A percentile compares a stretch with the other conserved stretches of the same genome.
Evolutionary conservation across 2,797 vertebrate species (phyloP).

Genomic region (Rhinogobio ventralis): DNA sequence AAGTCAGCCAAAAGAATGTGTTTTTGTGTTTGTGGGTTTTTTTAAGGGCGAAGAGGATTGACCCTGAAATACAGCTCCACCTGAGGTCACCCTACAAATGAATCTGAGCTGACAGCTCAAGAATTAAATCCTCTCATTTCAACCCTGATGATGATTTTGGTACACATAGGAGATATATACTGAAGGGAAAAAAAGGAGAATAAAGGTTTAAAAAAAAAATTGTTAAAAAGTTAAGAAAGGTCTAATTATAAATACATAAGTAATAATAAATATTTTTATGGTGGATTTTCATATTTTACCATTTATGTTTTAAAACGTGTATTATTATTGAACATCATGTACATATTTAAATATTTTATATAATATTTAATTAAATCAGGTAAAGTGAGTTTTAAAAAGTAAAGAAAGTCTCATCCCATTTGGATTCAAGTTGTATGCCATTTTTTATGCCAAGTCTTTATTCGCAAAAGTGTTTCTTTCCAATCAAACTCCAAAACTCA

Average conservation of each 20-base stretch:
- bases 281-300: not conserved
- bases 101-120: constrained; percentile 57
- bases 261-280: not conserved
- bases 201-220: not conserved
- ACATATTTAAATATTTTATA: not conserved
- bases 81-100: constrained; percentile 60
- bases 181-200: not conserved
- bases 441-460: too few relatives aligned
- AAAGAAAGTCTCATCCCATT: not conserved
- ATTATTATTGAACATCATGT: not conserved
- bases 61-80: constrained; percentile 35
- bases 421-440: not conserved
- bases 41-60: constrained; percentile 30
- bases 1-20: constrained; percentile 32
- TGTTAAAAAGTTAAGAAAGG: not conserved
- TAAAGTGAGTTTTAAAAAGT: not conserved
- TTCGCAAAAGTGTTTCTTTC: not conserved
- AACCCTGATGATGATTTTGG: constrained; percentile 10
- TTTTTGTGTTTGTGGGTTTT: constrained; percentile 48
- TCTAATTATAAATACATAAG: not conserved
- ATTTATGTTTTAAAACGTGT: not conserved
- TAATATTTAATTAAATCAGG: not conserved
- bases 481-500: not conserved
- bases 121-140: constrained; percentile 14
- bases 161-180: not conserved